Base-by-base conservation (phyloP, 2,797 vertebrate species). In the Echiichthys vipera region DNA sequence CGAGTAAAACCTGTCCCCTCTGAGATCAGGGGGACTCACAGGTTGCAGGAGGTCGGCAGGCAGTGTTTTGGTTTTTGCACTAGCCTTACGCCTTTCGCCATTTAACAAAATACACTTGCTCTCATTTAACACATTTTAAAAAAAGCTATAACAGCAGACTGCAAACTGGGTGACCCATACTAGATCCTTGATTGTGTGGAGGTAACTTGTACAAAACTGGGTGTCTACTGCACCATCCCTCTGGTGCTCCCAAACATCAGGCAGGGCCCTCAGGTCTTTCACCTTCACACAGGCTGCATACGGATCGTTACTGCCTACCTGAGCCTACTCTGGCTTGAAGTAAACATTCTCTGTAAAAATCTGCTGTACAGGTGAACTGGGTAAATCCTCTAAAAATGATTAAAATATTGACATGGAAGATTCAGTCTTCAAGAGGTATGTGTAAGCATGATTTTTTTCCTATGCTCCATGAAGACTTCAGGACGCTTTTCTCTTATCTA, bases 191-290 rank as follows among this genome's bases (percentile, higher is more conserved):
- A 5, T 22, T 39, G 4, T 12, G 2, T 1, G n/a, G 24, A 22
- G 13, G 15, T 15, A 18, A 24, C 39, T 25, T 50, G n/a, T 13
- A 25, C 32, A 64, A 32, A 56, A 57, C 36, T 54, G 15, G 17
- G 22, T 42, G 25, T 68, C 34, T 24, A 17, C 54, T 34, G 39
- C 45, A 53, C n/a, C 27, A 5, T 74, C 32, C 69, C 59, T 65
- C 61, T 80, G 64, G 72, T 62, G 54, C 64, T 74, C 80, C 71
- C 64, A 39, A 64, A 73, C 71, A 75, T 86, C 81, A 78, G 84
- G 71, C 53, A 46, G 61, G 57, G 47, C 77, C 79, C 68, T 66
- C 56, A 24, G 71, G 70, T 72, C 45, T 65, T 66, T 66, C 15
- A 30, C 29, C 1, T 0, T 68, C 78, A 77, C 64, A 68, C 59